Evolutionary conservation across 2,797 vertebrate genomes (phyloP).

Genomic region (Eulemur albifrons): DNA sequence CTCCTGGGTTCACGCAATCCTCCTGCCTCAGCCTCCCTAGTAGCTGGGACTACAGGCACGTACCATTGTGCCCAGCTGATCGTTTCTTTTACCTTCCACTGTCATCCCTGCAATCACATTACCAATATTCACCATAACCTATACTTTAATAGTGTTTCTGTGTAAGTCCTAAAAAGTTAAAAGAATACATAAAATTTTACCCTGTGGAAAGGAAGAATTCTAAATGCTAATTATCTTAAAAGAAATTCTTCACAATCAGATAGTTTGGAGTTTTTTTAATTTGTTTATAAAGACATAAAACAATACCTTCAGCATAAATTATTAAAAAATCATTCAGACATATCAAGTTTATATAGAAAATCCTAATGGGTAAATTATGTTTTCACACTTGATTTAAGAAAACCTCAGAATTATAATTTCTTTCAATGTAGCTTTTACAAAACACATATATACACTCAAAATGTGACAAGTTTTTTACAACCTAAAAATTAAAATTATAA

Average conservation of each 20-base stretch:
- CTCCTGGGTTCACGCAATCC: not conserved
- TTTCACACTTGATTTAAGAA: constrained; percentile 48
- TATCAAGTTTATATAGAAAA: constrained; percentile 47
- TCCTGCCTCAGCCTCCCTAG: not conserved
- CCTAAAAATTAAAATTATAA: constrained; percentile 59
- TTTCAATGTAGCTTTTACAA: constrained; percentile 42
- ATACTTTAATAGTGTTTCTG: not conserved
- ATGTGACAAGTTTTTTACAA: constrained; percentile 65
- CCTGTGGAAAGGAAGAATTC: constrained; percentile 21
- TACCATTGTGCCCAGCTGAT: not conserved
- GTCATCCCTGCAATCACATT: not conserved
- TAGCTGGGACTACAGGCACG: not conserved
- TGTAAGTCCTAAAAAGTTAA: not conserved
- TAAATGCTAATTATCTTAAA: constrained; percentile 38
- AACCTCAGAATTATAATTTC: constrained; percentile 40
- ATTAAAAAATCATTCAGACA: constrained; percentile 71
- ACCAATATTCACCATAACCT: constrained; percentile 1
- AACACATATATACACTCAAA: constrained; percentile 33
- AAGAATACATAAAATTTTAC: not conserved
- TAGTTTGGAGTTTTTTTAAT: constrained; percentile 67
- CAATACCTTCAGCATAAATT: constrained; percentile 54
- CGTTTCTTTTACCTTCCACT: not conserved
- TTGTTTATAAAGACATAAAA: constrained; percentile 72
- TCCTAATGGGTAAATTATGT: not conserved
- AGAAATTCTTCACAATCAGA: constrained; percentile 62